Base-by-base conservation (phyloP, 2,888 invertebrate genomes). In the Lycocerus yunnanus region DNA sequence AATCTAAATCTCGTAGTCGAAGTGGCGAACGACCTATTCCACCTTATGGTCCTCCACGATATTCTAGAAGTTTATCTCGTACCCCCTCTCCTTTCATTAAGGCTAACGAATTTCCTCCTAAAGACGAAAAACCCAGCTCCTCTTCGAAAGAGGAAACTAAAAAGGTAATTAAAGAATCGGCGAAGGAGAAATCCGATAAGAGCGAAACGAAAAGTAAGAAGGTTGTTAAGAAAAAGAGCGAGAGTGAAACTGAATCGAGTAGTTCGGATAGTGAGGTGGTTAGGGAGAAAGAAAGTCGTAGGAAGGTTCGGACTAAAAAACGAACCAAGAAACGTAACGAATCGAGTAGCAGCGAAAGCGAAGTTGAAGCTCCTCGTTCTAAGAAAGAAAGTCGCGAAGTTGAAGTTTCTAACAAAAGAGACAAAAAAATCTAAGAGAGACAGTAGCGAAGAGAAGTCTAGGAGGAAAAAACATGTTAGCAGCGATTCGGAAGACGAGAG, bases 31-130 rank as follows among this genome's bases (percentile, higher is more conserved):
- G 82, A 73, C 83, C 84, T n/a, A 85, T 86, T 65, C 86, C 86
- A n/a, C 86, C 87, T 3, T 83, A 85, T 69, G 86, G 87, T 20
- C 87, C 86, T 15, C 85, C 87, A 9, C 80, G 93, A 84, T 93
- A 92, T 85, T 93, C 93, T 16, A 90, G 91, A 84, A 95, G 95
- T 83, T 89, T 95, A 61, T 95, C 95, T n/a, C 90, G 95, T 78
- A 95, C 95, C 0, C 95, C 95, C 13, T 95, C 95, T 14, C 95
- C 95, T 61, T 95, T 95, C 86, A 92, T 95, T 77, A 93, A 93
- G 81, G 90, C 90, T 80, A 89, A 91, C 78, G 92, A 91, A 84
- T 89, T 91, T 66, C 91, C 87, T 14, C 85, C 82, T 87, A 90
- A 85, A 88, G 88, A 81, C 82, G 87, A 1, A 86, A 88, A 71